These are phyloP conservation scores for Tenodera sinensis DNA, from an alignment of 2,888 invertebrate genomes.

Conservation along the genomic window DNA sequence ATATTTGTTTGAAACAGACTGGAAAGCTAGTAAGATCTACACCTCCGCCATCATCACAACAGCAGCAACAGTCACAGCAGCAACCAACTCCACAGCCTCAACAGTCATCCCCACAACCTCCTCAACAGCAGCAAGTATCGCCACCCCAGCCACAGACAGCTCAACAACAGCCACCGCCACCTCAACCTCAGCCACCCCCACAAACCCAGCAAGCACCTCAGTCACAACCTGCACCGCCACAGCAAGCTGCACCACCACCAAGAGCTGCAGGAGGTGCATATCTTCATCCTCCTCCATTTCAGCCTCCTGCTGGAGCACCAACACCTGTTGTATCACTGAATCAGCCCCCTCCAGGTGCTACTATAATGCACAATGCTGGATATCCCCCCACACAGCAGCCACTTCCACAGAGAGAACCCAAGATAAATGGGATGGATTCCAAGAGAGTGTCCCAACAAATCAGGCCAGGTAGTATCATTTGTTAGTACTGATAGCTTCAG, in stretches of 20 bases:
- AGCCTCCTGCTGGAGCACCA: conserved; percentile 12
- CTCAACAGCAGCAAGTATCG: conserved; percentile 38
- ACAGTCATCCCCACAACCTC: conserved; percentile 41
- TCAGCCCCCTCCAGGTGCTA: conserved; percentile 14
- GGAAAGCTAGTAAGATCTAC: conserved; percentile 66
- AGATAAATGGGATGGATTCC: conserved; percentile 29
- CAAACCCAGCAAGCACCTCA: conserved; percentile 35
- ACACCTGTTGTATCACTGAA: conserved; percentile 20
- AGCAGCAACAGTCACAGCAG: conserved; percentile 21
- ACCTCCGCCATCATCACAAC: conserved; percentile 46
- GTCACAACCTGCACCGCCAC: conserved; percentile 16
- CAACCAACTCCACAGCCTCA: conserved; percentile 37
- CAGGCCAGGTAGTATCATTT: conserved; percentile 3
- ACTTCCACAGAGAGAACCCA: conserved; percentile 25
- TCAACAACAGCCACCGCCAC: conserved; percentile 2
- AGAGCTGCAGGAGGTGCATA: conserved; percentile 5
- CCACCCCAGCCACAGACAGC: conserved; percentile 35
- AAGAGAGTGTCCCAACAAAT: conserved; percentile 20
- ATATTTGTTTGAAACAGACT: conserved; percentile 41
- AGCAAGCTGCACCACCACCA: conserved; percentile 8
- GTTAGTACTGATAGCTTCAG: too few relatives aligned
- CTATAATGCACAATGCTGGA: conserved; percentile 9
- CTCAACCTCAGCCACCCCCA: conserved; percentile 32
- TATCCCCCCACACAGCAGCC: conserved; percentile 12
- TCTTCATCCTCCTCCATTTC: conserved; percentile 21